A percentile compares a stretch with the other conserved stretches of the same genome.
These are phyloP conservation scores for Mirounga angustirostris DNA, from an alignment of 2,113 vertebrate species.

Conservation along the genomic window DNA sequence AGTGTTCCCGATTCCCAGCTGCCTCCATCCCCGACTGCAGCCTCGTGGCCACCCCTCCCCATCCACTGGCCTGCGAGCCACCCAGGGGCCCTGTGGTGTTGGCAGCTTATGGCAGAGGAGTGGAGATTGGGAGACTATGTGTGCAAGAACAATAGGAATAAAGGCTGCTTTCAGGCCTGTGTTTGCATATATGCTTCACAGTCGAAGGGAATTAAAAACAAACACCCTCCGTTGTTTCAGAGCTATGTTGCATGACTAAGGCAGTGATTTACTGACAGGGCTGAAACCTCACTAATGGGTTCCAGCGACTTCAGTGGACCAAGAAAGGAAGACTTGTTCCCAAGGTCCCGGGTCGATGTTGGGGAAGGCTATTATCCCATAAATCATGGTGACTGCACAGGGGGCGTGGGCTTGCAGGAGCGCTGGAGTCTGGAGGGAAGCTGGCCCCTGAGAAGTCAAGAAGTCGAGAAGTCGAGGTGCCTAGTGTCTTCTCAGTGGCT, in stretches of 20 bases:
- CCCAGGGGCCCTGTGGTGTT: neutral
- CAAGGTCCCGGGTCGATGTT: neutral
- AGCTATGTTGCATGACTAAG: neutral
- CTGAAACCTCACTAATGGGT: neutral
- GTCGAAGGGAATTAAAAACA: constrained; percentile 4
- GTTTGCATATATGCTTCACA: neutral
- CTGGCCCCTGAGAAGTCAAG: neutral
- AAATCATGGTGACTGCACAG: neutral
- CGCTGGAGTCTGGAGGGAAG: neutral
- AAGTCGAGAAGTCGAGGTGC: neutral
- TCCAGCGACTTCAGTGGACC: constrained; percentile 41
- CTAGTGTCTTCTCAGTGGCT: neutral
- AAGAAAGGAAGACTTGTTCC: constrained; percentile 34
- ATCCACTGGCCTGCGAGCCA: neutral
- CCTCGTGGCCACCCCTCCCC: neutral
- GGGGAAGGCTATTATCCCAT: neutral
- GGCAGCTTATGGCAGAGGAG: neutral
- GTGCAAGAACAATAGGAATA: neutral
- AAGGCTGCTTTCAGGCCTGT: neutral
- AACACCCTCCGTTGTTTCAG: neutral
- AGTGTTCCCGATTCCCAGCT: neutral
- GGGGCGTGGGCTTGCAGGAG: neutral
- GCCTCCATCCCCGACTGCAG: neutral
- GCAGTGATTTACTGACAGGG: neutral
- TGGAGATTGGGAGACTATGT: neutral